phyloP scores from a whole-genome alignment of 2,113 vertebrate species.

The Trachemys scripta region DNA sequence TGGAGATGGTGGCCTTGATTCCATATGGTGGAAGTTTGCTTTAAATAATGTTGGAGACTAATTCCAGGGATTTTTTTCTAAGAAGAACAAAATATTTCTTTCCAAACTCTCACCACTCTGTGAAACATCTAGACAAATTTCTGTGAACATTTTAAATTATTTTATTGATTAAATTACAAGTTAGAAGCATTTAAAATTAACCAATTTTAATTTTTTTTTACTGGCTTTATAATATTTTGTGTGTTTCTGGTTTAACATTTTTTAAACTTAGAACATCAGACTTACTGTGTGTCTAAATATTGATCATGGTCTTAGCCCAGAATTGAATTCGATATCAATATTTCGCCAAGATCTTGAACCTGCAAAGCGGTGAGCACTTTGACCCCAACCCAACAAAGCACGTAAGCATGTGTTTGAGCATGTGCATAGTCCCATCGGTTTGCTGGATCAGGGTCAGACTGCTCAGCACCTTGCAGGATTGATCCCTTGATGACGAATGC shows the following conservation, averaged over 20 bases:
- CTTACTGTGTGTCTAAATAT: background rate
- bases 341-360: slow-evolving; percentile 2
- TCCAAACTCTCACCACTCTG: background rate
- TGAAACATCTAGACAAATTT: background rate
- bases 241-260: background rate
- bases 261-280: background rate
- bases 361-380: background rate
- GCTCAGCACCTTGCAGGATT: background rate
- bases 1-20: background rate
- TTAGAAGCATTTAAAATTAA: background rate
- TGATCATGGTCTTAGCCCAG: background rate
- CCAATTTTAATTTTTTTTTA: background rate
- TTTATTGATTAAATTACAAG: slow-evolving; percentile 6
- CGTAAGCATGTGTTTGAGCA: background rate
- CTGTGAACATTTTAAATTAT: background rate
- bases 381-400: background rate
- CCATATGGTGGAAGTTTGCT: background rate
- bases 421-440: background rate
- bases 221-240: background rate
- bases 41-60: slow-evolving; percentile 8
- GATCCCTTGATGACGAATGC: background rate
- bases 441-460: too few species aligned
- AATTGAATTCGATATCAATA: slow-evolving; percentile 20
- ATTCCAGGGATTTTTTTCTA: background rate
- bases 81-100: slow-evolving; percentile 7